Evolutionary conservation across 2,113 vertebrate genomes (phyloP).

Genomic region (Cryptotis parvus): DNA sequence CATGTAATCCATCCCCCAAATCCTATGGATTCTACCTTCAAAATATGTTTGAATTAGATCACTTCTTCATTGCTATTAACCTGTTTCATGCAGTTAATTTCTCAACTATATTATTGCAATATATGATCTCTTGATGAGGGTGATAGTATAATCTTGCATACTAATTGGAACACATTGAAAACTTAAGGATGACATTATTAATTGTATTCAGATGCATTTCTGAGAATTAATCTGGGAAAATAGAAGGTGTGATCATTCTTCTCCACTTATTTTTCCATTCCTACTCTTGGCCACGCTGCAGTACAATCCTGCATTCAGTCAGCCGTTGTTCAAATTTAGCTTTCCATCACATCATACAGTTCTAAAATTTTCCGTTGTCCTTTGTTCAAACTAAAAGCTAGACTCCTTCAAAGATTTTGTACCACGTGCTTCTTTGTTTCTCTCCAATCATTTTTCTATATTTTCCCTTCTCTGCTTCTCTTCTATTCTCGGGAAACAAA

Average conservation of each 20-base stretch:
- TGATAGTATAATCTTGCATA: constrained; percentile 24
- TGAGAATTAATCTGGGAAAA: not conserved
- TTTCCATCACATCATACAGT: not conserved
- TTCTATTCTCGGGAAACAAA: not conserved
- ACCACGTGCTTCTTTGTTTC: not conserved
- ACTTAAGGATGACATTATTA: not conserved
- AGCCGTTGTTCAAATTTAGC: not conserved
- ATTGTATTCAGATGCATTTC: not conserved
- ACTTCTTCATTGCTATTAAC: not conserved
- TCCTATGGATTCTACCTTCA: not conserved
- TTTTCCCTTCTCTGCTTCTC: not conserved
- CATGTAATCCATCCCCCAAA: not conserved
- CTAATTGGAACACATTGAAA: not conserved
- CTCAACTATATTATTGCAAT: not conserved
- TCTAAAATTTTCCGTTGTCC: not conserved
- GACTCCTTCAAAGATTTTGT: not conserved
- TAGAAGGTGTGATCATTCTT: not conserved
- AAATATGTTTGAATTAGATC: constrained; percentile 6
- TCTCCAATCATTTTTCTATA: not conserved
- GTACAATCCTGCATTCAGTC: not conserved
- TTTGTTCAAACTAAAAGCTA: not conserved
- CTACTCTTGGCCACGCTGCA: not conserved
- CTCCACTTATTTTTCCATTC: not conserved
- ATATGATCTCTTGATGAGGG: not conserved
- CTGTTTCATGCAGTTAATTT: not conserved